Conservation (phyloP, 2,888 invertebrate genomes). For the Leptinotarsa tumamoca region DNA sequence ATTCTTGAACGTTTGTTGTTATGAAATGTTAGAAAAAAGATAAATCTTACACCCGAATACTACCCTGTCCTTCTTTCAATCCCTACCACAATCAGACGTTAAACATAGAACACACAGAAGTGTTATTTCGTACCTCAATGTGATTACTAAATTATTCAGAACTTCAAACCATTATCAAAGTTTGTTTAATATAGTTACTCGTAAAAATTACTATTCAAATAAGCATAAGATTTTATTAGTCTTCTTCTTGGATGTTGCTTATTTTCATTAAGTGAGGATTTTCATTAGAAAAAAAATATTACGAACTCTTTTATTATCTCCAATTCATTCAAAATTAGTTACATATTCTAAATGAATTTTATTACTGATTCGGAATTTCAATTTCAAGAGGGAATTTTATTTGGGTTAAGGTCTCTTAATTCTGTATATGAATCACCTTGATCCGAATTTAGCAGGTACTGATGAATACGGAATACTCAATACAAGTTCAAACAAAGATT, state of each 20-base stretch:
- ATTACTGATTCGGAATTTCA: neutral
- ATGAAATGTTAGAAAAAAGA: too few relatives aligned
- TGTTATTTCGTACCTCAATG: constrained; percentile 59
- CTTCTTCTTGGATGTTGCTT: constrained; percentile 47
- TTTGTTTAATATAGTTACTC: constrained; percentile 48
- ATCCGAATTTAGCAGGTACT: neutral
- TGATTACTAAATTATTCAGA: constrained; percentile 63
- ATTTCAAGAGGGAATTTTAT: neutral
- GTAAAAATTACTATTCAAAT: constrained; percentile 52
- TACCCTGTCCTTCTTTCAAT: constrained; percentile 14
- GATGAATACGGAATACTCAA: too few relatives aligned
- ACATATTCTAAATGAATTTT: neutral
- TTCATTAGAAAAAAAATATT: constrained; percentile 33
- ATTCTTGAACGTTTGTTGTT: too few relatives aligned
- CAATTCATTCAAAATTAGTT: neutral
- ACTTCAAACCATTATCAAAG: constrained; percentile 61
- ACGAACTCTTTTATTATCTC: constrained; percentile 18
- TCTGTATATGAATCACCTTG: neutral
- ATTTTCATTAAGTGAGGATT: constrained; percentile 48
- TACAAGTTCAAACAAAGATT: too few relatives aligned
- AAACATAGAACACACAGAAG: constrained; percentile 44
- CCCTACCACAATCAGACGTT: constrained; percentile 40
- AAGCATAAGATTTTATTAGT: constrained; percentile 54
- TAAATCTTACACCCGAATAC: neutral
- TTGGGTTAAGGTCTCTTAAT: neutral